phyloP scores from a whole-genome alignment of 1,140 invertebrate species.

The Mesaphorura yosii region DNA sequence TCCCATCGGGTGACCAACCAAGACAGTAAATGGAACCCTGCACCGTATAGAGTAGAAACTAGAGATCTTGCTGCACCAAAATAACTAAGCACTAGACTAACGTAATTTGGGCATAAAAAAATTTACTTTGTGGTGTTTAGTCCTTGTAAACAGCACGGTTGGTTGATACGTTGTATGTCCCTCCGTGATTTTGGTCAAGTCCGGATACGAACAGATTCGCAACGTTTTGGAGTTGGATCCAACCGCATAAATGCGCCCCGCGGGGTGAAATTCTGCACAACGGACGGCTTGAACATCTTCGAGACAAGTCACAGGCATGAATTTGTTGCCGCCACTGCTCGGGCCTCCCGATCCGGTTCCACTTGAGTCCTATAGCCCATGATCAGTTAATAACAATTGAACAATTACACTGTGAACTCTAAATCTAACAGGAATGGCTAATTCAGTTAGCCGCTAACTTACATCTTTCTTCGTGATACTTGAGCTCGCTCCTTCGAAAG shows the following conservation, averaged over 20 bases:
- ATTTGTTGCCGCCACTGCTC: slow-evolving; percentile 37
- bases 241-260: slow-evolving; percentile 78
- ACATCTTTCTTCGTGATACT: too few relatives aligned
- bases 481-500: background rate
- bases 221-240: slow-evolving; percentile 97
- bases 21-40: slow-evolving; percentile 90
- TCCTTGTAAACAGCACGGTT: slow-evolving; percentile 80
- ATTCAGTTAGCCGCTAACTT: too few relatives aligned
- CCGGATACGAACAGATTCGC: slow-evolving; percentile 58
- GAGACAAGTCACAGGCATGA: slow-evolving; percentile 82
- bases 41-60: background rate
- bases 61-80: too few relatives aligned
- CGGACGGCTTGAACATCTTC: slow-evolving; percentile 93
- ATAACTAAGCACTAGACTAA: too few relatives aligned
- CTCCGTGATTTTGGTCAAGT: slow-evolving; percentile 43
- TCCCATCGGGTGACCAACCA: slow-evolving; percentile 87
- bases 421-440: too few relatives aligned
- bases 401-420: too few relatives aligned
- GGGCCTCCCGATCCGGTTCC: too few relatives aligned
- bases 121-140: slow-evolving; percentile 79
- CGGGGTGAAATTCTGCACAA: slow-evolving; percentile 94
- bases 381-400: too few relatives aligned
- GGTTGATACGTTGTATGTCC: slow-evolving; percentile 72
- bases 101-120: too few relatives aligned
- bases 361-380: too few relatives aligned